Conservation (phyloP, 2,797 vertebrate species). For the Halcyon chelicuti region DNA sequence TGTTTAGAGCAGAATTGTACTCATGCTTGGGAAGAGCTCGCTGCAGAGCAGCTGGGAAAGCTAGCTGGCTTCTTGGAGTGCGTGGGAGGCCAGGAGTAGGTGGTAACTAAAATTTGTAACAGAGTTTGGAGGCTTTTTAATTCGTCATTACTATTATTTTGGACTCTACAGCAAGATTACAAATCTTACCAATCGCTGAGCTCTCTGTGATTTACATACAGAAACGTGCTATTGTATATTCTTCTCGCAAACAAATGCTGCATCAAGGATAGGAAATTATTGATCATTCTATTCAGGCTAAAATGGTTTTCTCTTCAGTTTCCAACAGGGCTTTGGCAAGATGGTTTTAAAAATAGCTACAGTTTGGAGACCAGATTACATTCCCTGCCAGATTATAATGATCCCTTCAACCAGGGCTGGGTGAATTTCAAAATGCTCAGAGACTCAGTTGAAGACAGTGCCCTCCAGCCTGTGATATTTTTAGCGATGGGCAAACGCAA, state of each 20-base stretch:
- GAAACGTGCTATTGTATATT: fast-evolving
- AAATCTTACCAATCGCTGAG: not conserved
- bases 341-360: conserved; percentile 42
- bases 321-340: conserved; percentile 10
- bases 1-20: not conserved
- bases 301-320: not conserved
- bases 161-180: not conserved
- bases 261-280: not conserved
- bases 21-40: not conserved
- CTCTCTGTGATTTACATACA: not conserved
- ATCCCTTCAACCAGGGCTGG: conserved; percentile 49
- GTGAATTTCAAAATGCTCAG: conserved; percentile 39
- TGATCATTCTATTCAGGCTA: not conserved
- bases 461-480: conserved; percentile 52
- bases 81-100: conserved; percentile 32
- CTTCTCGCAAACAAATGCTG: not conserved
- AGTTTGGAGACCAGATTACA: conserved; percentile 41
- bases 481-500: conserved; percentile 42
- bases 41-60: conserved; percentile 39
- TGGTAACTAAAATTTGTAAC: conserved; percentile 42
- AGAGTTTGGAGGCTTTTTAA: not conserved
- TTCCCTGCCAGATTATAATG: conserved; percentile 60
- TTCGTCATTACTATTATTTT: conserved; percentile 1
- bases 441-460: conserved; percentile 41
- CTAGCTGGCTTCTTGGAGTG: not conserved